A percentile compares a stretch with the other conserved stretches of the same genome.
Conservation (phyloP, 2,888 invertebrate species). For the Siphlonurus alternatus region DNA sequence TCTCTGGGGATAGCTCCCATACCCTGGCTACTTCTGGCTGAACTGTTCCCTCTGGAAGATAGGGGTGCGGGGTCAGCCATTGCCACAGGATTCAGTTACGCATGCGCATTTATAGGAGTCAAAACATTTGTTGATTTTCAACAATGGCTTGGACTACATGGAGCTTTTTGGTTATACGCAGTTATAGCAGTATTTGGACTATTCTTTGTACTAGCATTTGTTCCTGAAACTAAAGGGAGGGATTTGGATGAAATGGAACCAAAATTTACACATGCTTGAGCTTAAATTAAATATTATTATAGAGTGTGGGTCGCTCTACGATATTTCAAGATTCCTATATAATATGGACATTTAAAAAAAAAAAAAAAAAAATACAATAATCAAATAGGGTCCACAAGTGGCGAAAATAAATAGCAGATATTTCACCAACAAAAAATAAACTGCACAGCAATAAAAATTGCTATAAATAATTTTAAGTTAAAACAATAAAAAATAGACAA, state of each 20-base stretch:
- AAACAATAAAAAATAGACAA: too few species aligned
- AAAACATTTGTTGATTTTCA: constrained; percentile 76
- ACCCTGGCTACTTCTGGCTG: constrained; percentile 69
- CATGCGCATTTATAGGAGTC: constrained; percentile 71
- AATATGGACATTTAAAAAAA: too few species aligned
- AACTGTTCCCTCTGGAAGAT: constrained; percentile 66
- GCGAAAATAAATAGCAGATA: too few species aligned
- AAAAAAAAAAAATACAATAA: too few species aligned
- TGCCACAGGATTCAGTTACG: constrained; percentile 71
- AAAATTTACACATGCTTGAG: neutral
- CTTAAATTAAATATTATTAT: too few species aligned
- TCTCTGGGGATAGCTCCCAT: constrained; percentile 79
- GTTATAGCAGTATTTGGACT: constrained; percentile 63
- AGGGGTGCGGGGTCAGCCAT: constrained; percentile 75
- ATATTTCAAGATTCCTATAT: too few species aligned
- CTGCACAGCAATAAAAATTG: too few species aligned
- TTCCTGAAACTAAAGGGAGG: constrained; percentile 82
- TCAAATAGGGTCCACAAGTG: too few species aligned
- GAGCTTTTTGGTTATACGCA: constrained; percentile 79
- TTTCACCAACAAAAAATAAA: too few species aligned
- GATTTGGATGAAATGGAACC: constrained; percentile 79
- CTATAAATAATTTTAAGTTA: too few species aligned
- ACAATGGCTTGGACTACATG: constrained; percentile 54
- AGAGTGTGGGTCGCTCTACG: too few species aligned
- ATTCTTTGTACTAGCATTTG: constrained; percentile 68